A percentile compares a stretch with the other conserved stretches of the same genome.
These are phyloP conservation scores for Mylabris phalerata DNA, from an alignment of 1,140 invertebrate genomes.

Conservation along the genomic window DNA sequence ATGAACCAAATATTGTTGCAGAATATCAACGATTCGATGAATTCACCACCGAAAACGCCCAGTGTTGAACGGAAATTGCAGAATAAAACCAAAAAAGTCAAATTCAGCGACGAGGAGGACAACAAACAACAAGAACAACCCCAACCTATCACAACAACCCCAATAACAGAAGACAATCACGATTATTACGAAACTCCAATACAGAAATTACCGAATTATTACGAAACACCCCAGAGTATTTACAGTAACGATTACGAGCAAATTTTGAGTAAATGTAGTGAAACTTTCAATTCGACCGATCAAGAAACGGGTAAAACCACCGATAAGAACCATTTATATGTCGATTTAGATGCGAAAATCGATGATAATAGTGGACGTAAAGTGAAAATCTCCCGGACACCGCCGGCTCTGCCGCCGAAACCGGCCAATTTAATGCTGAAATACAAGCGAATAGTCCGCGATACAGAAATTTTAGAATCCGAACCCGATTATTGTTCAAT, in stretches of 20 bases:
- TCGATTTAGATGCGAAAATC: conserved; percentile 41
- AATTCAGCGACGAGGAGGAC: conserved; percentile 39
- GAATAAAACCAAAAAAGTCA: conserved; percentile 35
- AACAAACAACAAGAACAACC: conserved; percentile 17
- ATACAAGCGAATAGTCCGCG: conserved; percentile 43
- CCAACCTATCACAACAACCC: conserved; percentile 21
- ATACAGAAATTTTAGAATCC: conserved; percentile 39
- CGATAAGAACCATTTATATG: conserved; percentile 39
- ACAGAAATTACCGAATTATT: conserved; percentile 41
- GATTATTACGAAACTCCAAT: conserved; percentile 42
- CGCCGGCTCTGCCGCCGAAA: conserved; percentile 63
- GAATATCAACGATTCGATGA: conserved; percentile 42
- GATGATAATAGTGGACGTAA: conserved; percentile 41
- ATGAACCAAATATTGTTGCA: conserved; percentile 68
- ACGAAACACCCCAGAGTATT: conserved; percentile 53
- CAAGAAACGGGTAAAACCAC: conserved; percentile 44
- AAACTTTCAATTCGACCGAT: conserved; percentile 25
- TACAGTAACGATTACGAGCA: conserved; percentile 58
- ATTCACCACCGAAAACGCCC: conserved; percentile 40
- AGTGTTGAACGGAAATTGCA: conserved; percentile 33
- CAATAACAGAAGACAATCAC: background rate
- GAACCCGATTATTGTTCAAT: conserved; percentile 60
- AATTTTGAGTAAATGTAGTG: conserved; percentile 48
- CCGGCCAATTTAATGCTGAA: conserved; percentile 58
- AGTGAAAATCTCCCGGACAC: conserved; percentile 53